Base-by-base conservation (phyloP, 1,140 invertebrate genomes). In the Magallana angulata region DNA sequence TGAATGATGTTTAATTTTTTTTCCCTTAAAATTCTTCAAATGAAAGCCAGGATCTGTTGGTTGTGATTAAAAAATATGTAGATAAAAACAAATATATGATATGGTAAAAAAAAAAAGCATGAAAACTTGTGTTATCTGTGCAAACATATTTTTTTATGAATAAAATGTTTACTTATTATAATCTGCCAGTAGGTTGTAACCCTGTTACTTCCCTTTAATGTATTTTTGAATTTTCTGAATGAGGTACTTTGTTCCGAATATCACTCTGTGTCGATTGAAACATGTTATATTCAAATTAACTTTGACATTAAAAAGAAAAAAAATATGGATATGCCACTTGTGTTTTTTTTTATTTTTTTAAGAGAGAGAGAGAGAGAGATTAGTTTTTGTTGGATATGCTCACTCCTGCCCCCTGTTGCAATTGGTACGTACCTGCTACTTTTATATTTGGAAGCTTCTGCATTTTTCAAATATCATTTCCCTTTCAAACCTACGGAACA, bases 251-350 rank as follows among this genome's bases (percentile, higher is more conserved):
- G 36, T 76, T 36, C 18, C 11, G 24, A 30, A 36, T 18, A 12
- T 30, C 68, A 9, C 14, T 30, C 9, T 76, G 68, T 30, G 68
- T 30, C 36, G 18, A 30, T 30, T 76, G 36, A 18, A 76, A 30
- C 11, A 36, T 76, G 24, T 76, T 62, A 62, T n/a, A 62, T n/a
- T 18, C 4, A 76, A 30, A 30, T 36, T 18, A 76, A 76, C 24
- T 30, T 76, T 76, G 68, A 30, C 24, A 76, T 76, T 76, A 76
- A 18, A 76, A 76, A 36, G 36, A 76, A 76, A 30, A 76, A 76
- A 3, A 76, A 62, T 36, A 24, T 76, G 24, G 24, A 12, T 36
- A 36, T 76, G 24, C 24, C 36, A 30, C 12, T 36, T 76, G 8
- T 76, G 24, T 76, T 76, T 30, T 11, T 12, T 30, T 30, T 36